Conservation (phyloP, 2,797 vertebrate species). For the Helarctos malayanus region DNA sequence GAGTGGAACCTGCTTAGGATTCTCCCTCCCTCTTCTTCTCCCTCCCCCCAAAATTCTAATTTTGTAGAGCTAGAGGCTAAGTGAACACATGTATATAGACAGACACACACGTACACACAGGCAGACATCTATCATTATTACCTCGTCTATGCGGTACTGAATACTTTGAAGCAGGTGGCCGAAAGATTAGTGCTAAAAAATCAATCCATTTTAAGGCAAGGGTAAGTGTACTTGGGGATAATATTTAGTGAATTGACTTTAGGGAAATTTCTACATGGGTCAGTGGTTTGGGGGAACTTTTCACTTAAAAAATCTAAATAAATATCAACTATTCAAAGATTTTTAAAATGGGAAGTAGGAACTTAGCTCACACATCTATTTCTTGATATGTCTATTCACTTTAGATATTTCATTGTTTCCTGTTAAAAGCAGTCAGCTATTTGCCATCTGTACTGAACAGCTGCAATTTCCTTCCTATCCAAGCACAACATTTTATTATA, state of each 20-base stretch:
- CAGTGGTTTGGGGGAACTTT: conserved; percentile 42
- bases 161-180: not conserved
- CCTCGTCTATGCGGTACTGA: not conserved
- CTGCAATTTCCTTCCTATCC: conserved; percentile 86
- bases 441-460: conserved; percentile 87
- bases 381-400: conserved; percentile 78
- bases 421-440: conserved; percentile 85
- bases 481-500: conserved; percentile 82
- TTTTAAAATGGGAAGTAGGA: conserved; percentile 44
- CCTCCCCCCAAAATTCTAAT: not conserved
- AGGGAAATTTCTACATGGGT: conserved; percentile 19
- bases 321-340: conserved; percentile 49
- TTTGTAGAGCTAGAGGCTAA: not conserved
- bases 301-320: conserved; percentile 49
- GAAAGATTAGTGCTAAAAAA: conserved; percentile 22
- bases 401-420: conserved; percentile 82
- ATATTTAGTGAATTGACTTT: not conserved
- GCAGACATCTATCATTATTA: not conserved
- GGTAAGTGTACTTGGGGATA: not conserved
- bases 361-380: conserved; percentile 30
- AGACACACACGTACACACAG: not conserved
- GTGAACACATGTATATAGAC: not conserved
- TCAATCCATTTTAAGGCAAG: not conserved
- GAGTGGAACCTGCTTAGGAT: not conserved
- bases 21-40: not conserved